A percentile compares a stretch with the other conserved stretches of the same genome.
These are phyloP conservation scores for Patagioenas fasciata DNA, from an alignment of 2,113 vertebrate species.

Conservation along the genomic window DNA sequence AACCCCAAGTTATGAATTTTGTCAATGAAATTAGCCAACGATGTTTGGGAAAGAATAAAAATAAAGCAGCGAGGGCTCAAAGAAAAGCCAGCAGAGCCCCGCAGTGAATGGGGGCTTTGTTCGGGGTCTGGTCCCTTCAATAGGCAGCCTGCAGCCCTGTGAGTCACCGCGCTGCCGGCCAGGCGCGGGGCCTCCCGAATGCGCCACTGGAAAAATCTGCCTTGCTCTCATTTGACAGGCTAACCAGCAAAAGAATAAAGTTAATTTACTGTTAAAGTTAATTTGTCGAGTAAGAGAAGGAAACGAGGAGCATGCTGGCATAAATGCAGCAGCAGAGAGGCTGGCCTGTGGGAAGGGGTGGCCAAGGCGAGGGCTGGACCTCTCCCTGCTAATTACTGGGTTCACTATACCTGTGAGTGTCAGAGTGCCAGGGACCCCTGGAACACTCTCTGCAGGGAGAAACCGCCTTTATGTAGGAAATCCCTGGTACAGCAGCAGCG, in stretches of 20 bases:
- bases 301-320: neutral
- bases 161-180: slow-evolving; percentile 21
- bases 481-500: fast-evolving
- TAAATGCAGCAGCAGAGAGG: neutral
- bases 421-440: neutral
- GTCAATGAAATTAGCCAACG: slow-evolving; percentile 71
- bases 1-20: slow-evolving; percentile 66
- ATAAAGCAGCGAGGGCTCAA: slow-evolving; percentile 45
- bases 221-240: neutral
- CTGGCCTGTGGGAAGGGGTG: neutral
- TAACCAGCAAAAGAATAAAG: slow-evolving; percentile 7
- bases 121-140: slow-evolving; percentile 25
- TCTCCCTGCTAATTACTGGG: fast-evolving
- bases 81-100: slow-evolving; percentile 18
- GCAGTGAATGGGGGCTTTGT: slow-evolving; percentile 58
- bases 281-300: slow-evolving; percentile 33
- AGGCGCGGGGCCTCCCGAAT: neutral
- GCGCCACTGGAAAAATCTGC: neutral
- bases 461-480: fast-evolving
- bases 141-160: slow-evolving; percentile 52
- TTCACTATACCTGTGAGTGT: fast-evolving
- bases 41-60: slow-evolving; percentile 62
- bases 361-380: neutral
- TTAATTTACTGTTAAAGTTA: slow-evolving; percentile 52
- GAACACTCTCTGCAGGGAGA: fast-evolving